phyloP scores from a whole-genome alignment of 1,140 invertebrate species.

The Asbolus verrucosus region DNA sequence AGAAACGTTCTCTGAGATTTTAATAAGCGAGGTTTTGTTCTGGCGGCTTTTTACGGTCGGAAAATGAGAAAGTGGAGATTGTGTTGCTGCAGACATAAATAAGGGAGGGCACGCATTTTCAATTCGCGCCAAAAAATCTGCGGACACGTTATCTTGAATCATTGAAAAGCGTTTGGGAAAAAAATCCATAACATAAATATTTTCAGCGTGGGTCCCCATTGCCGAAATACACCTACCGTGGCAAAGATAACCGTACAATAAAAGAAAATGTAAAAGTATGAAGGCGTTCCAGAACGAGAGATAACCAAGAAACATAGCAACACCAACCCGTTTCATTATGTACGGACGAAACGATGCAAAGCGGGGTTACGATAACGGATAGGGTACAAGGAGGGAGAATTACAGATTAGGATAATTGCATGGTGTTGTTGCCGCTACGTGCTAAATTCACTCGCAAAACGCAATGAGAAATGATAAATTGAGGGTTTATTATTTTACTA shows the following conservation, averaged over 20 bases:
- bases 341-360: constrained; percentile 28
- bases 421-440: constrained; percentile 36
- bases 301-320: constrained; percentile 40
- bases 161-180: constrained; percentile 32
- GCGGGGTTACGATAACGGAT: constrained; percentile 25
- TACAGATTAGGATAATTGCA: constrained; percentile 43
- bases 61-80: too few relatives aligned
- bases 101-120: background rate
- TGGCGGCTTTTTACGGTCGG: background rate
- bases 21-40: constrained; percentile 36
- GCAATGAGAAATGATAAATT: constrained; percentile 42
- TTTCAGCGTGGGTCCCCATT: constrained; percentile 21
- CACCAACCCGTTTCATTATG: constrained; percentile 23
- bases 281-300: constrained; percentile 30
- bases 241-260: constrained; percentile 39
- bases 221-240: constrained; percentile 32
- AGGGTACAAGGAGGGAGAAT: constrained; percentile 38
- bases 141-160: constrained; percentile 34
- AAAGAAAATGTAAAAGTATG: constrained; percentile 39
- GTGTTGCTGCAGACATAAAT: background rate
- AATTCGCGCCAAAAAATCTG: constrained; percentile 27
- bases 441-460: constrained; percentile 43
- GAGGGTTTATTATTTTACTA: constrained; percentile 44
- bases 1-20: constrained; percentile 45
- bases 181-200: constrained; percentile 36